Evolutionary conservation across 1,140 invertebrate species (phyloP).

Genomic region (Drosophila varians): DNA sequence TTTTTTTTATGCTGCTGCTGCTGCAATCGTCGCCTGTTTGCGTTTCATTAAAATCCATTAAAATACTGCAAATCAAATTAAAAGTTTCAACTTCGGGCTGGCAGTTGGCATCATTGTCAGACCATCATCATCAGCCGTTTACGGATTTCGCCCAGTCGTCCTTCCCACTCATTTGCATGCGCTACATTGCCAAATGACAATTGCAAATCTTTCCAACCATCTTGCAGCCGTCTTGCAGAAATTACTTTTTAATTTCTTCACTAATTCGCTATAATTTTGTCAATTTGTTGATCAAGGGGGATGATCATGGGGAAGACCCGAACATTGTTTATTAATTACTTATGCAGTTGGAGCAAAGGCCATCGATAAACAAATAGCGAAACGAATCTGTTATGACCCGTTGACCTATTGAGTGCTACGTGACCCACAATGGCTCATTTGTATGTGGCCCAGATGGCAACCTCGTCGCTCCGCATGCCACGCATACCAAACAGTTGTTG

Average conservation of each 20-base stretch:
- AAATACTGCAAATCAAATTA: constrained; percentile 83
- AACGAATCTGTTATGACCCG: constrained; percentile 58
- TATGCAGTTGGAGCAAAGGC: neutral
- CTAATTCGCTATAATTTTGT: constrained; percentile 47
- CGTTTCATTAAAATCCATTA: constrained; percentile 82
- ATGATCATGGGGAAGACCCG: neutral
- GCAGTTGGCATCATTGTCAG: constrained; percentile 60
- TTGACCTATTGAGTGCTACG: constrained; percentile 68
- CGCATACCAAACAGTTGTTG: constrained; percentile 66
- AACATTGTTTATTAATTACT: constrained; percentile 52
- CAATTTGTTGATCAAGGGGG: constrained; percentile 14
- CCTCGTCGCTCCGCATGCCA: constrained; percentile 58
- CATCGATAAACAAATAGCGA: constrained; percentile 42
- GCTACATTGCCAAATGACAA: constrained; percentile 64
- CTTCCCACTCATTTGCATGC: constrained; percentile 63
- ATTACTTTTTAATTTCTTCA: constrained; percentile 78
- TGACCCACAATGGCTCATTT: constrained; percentile 74
- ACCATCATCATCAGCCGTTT: constrained; percentile 54
- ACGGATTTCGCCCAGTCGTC: constrained; percentile 21
- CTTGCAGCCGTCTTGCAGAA: constrained; percentile 30
- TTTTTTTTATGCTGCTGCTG: constrained; percentile 14
- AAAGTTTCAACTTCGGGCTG: constrained; percentile 69
- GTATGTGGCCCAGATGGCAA: constrained; percentile 67
- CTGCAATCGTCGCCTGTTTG: constrained; percentile 63
- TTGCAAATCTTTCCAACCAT: constrained; percentile 51